Percentiles rank a stretch among this genome's conserved stretches.
These are phyloP conservation scores for Botia kubotai DNA, from an alignment of 2,797 vertebrate genomes.

Conservation along the genomic window DNA sequence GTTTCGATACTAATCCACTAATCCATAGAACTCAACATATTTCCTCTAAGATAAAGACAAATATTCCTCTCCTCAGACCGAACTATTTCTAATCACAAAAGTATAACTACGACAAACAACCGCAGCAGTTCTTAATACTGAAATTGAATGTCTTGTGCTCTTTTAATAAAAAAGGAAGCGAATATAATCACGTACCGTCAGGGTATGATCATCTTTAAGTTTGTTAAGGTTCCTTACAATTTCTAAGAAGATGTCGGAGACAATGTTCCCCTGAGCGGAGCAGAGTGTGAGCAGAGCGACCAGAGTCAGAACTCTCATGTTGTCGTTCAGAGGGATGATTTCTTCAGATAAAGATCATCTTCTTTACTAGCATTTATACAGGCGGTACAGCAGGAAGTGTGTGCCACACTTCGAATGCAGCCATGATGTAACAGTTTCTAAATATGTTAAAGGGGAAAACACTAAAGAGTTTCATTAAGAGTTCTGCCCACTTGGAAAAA, in stretches of 20 bases:
- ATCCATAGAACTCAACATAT: background rate
- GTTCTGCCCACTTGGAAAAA: background rate
- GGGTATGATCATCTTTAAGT: rapidly evolving
- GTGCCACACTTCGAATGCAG: background rate
- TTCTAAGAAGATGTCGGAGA: rapidly evolving
- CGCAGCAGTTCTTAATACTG: no score
- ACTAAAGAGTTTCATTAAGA: slow-evolving; percentile 19
- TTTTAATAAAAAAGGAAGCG: no score
- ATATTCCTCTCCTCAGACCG: background rate
- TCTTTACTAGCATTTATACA: slow-evolving; percentile 48
- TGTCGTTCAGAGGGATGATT: slow-evolving; percentile 45
- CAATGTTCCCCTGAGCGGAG: rapidly evolving
- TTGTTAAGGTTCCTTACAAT: rapidly evolving
- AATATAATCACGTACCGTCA: slow-evolving; percentile 30
- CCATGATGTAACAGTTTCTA: slow-evolving; percentile 37
- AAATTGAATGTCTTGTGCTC: background rate
- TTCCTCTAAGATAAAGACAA: background rate
- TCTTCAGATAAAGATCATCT: slow-evolving; percentile 57
- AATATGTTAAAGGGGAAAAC: slow-evolving; percentile 19
- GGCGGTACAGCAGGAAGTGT: slow-evolving; percentile 50
- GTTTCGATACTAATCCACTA: background rate
- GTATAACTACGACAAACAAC: background rate
- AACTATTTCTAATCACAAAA: background rate
- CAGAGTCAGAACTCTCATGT: slow-evolving; percentile 51
- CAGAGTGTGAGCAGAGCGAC: background rate